These are phyloP conservation scores for Conus ventricosus DNA, from an alignment of 1,140 invertebrate species.

Conservation along the genomic window DNA sequence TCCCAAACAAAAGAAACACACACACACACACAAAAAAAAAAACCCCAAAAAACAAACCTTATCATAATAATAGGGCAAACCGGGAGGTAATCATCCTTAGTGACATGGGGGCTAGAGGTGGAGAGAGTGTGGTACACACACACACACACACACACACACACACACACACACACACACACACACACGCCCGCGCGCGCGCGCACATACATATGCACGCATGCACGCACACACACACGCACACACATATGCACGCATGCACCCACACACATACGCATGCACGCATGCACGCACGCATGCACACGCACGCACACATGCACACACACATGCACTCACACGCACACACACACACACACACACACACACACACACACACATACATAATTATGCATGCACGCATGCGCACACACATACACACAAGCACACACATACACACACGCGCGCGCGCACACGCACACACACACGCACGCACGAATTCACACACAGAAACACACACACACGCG, in stretches of 20 bases:
- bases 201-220: constrained; percentile 15
- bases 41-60: background rate
- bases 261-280: too few relatives aligned
- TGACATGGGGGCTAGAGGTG: background rate
- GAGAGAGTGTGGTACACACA: background rate
- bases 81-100: background rate
- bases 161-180: background rate
- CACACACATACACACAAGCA: too few relatives aligned
- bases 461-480: too few relatives aligned
- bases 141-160: background rate
- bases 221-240: constrained; percentile 16
- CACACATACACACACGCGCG: too few relatives aligned
- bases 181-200: background rate
- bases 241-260: background rate
- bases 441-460: too few relatives aligned
- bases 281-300: background rate
- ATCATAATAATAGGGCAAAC: background rate
- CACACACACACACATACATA: background rate
- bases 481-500: too few relatives aligned
- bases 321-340: background rate
- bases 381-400: too few relatives aligned
- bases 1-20: too few relatives aligned
- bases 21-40: background rate
- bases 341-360: background rate
- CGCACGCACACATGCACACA: too few relatives aligned